Evolutionary conservation across 2,113 vertebrate genomes (phyloP).

Genomic region (Mastomys coucha): DNA sequence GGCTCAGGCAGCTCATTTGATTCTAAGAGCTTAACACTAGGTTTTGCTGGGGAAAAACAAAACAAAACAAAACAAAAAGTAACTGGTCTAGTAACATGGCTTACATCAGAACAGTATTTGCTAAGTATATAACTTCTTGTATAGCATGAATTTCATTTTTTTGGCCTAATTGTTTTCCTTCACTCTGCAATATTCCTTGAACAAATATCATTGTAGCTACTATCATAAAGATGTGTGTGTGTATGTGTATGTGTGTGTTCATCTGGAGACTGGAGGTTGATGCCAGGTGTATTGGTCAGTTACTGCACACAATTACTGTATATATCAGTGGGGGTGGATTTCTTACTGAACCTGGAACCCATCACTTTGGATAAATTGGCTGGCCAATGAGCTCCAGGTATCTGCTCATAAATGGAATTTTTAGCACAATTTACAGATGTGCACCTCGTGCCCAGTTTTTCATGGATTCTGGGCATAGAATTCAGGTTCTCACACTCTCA

Average conservation of each 20-base stretch:
- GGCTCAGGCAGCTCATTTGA: not conserved
- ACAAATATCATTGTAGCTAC: not conserved
- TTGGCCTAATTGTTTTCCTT: constrained; percentile 9
- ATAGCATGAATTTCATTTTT: not conserved
- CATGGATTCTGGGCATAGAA: not conserved
- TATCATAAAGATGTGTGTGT: not conserved
- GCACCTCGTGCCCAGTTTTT: not conserved
- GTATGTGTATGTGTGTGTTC: not conserved
- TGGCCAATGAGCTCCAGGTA: not conserved
- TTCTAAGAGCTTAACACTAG: constrained; percentile 1
- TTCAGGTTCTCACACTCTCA: not conserved
- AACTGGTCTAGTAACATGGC: not conserved
- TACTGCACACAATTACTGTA: not conserved
- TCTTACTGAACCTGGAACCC: not conserved
- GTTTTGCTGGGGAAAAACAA: not conserved
- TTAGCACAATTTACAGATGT: not conserved
- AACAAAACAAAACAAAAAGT: too few species aligned
- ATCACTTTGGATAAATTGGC: not conserved
- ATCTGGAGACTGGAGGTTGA: not conserved
- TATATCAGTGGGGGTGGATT: not conserved
- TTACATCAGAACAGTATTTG: constrained; percentile 6
- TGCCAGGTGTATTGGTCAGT: not conserved
- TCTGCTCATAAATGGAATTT: not conserved
- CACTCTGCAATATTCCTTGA: not conserved
- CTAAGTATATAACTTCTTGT: not conserved